A percentile compares a stretch with the other conserved stretches of the same genome.
phyloP scores from a whole-genome alignment of 2,888 invertebrate species.

The Phortica magna region DNA sequence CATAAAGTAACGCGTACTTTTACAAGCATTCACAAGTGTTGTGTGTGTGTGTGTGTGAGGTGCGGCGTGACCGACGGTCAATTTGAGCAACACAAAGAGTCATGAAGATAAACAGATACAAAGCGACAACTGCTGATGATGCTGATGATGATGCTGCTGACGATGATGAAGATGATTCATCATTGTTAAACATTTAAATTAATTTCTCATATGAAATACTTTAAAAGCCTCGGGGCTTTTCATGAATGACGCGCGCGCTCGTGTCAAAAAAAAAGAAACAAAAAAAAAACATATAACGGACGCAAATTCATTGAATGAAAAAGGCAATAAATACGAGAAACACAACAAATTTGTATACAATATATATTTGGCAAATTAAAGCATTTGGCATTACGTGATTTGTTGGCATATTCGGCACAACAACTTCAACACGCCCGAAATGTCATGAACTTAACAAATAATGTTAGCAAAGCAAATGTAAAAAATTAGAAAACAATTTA shows the following conservation, averaged over 20 bases:
- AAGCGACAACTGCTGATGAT: not conserved
- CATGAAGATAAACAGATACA: not conserved
- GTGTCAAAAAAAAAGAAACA: too few species aligned
- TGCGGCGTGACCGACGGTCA: not conserved
- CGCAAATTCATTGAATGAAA: slow-evolving; percentile 15
- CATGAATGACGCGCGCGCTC: not conserved
- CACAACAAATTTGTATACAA: not conserved
- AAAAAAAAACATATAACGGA: too few species aligned
- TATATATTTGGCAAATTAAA: slow-evolving; percentile 10
- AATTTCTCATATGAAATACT: not conserved
- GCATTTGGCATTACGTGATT: slow-evolving; percentile 1
- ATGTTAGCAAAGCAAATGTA: not conserved
- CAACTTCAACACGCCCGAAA: not conserved
- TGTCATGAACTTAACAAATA: not conserved
- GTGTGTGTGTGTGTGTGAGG: too few species aligned
- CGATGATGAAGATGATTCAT: slow-evolving; percentile 5
- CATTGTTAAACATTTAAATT: not conserved
- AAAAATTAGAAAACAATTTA: not conserved
- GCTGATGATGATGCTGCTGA: not conserved
- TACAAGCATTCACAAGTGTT: not conserved
- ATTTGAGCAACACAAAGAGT: not conserved
- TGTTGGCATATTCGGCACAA: not conserved
- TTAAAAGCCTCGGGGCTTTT: not conserved
- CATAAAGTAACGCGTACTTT: slow-evolving; percentile 1
- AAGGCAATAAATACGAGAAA: slow-evolving; percentile 4